phyloP scores from a whole-genome alignment of 2,113 vertebrate genomes.

The Prunella fulvescens region DNA sequence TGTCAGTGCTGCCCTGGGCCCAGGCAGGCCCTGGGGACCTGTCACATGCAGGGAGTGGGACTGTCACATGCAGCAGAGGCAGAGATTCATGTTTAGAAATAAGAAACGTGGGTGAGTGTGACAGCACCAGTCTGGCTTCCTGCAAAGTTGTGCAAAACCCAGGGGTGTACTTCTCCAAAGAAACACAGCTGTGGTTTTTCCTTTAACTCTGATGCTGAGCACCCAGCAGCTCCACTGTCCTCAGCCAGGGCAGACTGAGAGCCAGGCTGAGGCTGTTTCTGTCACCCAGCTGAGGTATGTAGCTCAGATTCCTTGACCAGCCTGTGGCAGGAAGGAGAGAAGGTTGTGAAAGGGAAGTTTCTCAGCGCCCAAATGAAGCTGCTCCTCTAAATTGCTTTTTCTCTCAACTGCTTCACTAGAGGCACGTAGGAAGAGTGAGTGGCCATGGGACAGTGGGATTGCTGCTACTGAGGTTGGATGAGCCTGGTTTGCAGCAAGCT shows the following conservation, averaged over 20 bases:
- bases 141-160: not conserved
- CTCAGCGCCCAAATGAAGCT: not conserved
- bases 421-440: fast-evolving
- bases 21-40: not conserved
- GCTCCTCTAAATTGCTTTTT: not conserved
- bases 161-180: not conserved
- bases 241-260: not conserved
- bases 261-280: not conserved
- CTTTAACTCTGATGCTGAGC: not conserved
- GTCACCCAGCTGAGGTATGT: not conserved
- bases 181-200: not conserved
- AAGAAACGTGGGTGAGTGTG: not conserved
- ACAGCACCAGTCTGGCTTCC: not conserved
- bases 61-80: not conserved
- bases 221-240: not conserved
- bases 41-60: not conserved
- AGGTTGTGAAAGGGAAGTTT: not conserved
- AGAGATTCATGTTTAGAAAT: not conserved
- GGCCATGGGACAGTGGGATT: not conserved
- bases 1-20: not conserved
- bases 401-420: not conserved
- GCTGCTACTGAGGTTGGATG: not conserved
- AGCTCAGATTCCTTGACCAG: not conserved
- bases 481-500: not conserved
- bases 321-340: not conserved